A percentile compares a stretch with the other conserved stretches of the same genome.
Evolutionary conservation across 2,113 vertebrate genomes (phyloP).

Genomic region (Dendrocopos noguchii): DNA sequence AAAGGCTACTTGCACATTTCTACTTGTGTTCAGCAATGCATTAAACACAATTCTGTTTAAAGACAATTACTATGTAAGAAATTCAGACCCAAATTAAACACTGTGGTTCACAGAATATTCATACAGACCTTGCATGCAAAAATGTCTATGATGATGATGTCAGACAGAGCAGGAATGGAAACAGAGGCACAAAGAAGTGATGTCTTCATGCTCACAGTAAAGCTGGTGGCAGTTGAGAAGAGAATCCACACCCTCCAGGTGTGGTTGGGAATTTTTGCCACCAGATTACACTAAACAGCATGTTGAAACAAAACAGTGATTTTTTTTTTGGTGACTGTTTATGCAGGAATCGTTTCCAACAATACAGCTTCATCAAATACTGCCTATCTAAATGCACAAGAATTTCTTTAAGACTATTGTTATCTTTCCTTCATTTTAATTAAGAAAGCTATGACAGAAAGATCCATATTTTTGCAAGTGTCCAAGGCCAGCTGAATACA

Average conservation of each 20-base stretch:
- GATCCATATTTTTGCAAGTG: neutral
- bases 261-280: neutral
- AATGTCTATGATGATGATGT: rapidly evolving
- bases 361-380: neutral
- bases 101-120: neutral
- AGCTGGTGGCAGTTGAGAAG: neutral
- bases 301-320: neutral
- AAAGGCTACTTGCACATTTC: neutral
- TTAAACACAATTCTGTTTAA: neutral
- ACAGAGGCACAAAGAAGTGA: neutral
- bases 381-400: neutral
- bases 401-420: neutral
- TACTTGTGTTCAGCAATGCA: neutral
- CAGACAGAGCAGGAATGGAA: neutral
- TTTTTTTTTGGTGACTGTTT: neutral
- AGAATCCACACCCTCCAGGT: neutral
- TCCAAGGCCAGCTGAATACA: neutral
- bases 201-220: neutral
- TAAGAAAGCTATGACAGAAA: neutral
- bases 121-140: neutral
- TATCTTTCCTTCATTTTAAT: neutral
- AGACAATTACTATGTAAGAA: neutral
- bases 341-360: neutral
- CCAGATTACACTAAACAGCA: neutral
- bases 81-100: neutral